These are phyloP conservation scores for Empis livida DNA, from an alignment of 2,888 invertebrate species.

Conservation along the genomic window DNA sequence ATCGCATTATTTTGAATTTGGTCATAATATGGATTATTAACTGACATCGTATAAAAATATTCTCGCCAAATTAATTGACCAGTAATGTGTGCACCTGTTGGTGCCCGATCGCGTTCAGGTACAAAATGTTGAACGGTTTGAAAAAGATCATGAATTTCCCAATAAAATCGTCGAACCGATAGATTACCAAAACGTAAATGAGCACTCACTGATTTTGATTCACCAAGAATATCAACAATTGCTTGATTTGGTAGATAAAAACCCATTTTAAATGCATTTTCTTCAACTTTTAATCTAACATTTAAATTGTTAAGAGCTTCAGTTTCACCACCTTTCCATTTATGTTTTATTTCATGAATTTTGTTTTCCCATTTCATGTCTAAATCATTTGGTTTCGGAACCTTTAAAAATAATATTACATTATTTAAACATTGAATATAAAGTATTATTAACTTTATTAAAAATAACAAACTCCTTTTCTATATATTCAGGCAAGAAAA, in stretches of 20 bases:
- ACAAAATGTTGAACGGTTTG: slow-evolving; percentile 38
- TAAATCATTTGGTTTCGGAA: slow-evolving; percentile 45
- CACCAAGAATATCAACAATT: slow-evolving; percentile 50
- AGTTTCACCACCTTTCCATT: slow-evolving; percentile 55
- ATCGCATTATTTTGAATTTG: slow-evolving; percentile 58
- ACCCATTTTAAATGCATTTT: slow-evolving; percentile 41
- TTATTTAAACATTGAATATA: too few species aligned
- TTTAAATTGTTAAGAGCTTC: slow-evolving; percentile 44
- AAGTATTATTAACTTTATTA: slow-evolving; percentile 31
- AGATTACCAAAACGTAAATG: slow-evolving; percentile 59
- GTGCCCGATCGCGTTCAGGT: not conserved
- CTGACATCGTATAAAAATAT: slow-evolving; percentile 67
- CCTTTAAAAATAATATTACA: slow-evolving; percentile 26
- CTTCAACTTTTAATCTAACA: slow-evolving; percentile 43
- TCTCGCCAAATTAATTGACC: slow-evolving; percentile 65
- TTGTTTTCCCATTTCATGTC: slow-evolving; percentile 39
- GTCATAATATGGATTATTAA: slow-evolving; percentile 54
- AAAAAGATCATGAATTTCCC: slow-evolving; percentile 54
- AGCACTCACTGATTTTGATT: slow-evolving; percentile 55
- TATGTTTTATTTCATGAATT: slow-evolving; percentile 27
- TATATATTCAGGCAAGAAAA: slow-evolving; percentile 36
- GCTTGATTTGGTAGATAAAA: slow-evolving; percentile 56
- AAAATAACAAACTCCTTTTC: slow-evolving; percentile 39
- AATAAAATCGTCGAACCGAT: slow-evolving; percentile 58
- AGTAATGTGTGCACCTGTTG: slow-evolving; percentile 27